A percentile compares a stretch with the other conserved stretches of the same genome.
Evolutionary conservation across 2,797 vertebrate genomes (phyloP).

Genomic region (Pterois miles): DNA sequence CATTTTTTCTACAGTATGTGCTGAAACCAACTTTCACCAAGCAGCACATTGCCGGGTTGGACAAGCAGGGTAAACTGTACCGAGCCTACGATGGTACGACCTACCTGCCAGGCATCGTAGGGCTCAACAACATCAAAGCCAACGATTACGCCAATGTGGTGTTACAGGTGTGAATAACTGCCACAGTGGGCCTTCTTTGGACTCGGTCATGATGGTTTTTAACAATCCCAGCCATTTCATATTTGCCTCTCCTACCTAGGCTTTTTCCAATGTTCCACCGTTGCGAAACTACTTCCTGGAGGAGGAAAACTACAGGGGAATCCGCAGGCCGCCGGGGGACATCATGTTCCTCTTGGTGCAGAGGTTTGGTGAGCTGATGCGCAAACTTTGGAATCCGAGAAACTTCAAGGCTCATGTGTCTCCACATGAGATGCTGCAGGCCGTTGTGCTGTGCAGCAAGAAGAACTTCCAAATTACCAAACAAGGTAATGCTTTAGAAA

Average conservation of each 20-base stretch:
- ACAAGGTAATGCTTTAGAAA: constrained; percentile 83
- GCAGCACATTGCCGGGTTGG: constrained; percentile 91
- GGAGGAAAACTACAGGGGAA: constrained; percentile 92
- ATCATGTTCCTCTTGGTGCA: constrained; percentile 98
- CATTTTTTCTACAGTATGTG: constrained; percentile 87
- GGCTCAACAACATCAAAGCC: constrained; percentile 98
- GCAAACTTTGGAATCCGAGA: constrained; percentile 97
- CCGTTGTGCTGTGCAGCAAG: constrained; percentile 97
- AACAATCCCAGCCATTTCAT: background rate
- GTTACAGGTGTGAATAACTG: constrained; percentile 87
- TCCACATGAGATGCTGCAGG: constrained; percentile 98
- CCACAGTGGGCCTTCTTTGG: background rate
- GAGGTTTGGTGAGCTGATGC: constrained; percentile 97
- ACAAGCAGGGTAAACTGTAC: constrained; percentile 96
- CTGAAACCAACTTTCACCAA: constrained; percentile 96
- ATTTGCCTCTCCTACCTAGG: constrained; percentile 71
- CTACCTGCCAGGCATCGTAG: constrained; percentile 96
- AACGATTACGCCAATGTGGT: constrained; percentile 98
- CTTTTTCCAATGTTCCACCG: constrained; percentile 95
- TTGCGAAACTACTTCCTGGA: constrained; percentile 96
- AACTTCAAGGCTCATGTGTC: constrained; percentile 99
- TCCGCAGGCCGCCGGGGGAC: constrained; percentile 94
- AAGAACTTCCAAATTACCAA: constrained; percentile 99
- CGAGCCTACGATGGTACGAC: constrained; percentile 96
- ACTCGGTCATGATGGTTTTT: background rate